Conservation (phyloP, 2,113 vertebrate species). For the Varanus salvator region DNA sequence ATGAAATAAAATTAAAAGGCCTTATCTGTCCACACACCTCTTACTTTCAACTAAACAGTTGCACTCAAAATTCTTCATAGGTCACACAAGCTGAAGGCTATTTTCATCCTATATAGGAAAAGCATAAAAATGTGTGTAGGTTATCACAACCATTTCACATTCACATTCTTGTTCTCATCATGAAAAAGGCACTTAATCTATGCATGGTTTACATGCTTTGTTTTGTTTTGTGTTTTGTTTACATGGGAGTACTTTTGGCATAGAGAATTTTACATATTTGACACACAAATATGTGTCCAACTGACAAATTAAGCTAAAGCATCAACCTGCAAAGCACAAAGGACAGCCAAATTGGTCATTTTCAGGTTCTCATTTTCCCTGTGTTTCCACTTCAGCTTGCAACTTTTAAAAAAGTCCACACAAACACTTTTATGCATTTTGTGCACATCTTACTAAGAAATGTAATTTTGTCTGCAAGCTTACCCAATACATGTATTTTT, state of each 20-base stretch:
- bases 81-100: not conserved
- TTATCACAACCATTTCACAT: not conserved
- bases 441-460: too few relatives aligned
- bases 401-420: too few relatives aligned
- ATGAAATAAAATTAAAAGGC: not conserved
- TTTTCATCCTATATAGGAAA: not conserved
- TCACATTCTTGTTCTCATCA: not conserved
- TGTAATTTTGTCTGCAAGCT: too few relatives aligned
- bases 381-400: too few relatives aligned
- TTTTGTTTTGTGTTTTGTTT: too few relatives aligned
- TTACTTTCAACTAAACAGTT: not conserved
- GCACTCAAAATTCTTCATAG: not conserved
- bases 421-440: too few relatives aligned
- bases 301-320: not conserved
- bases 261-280: not conserved
- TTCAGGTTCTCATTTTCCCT: too few relatives aligned
- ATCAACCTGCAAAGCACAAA: not conserved
- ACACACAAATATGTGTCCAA: not conserved
- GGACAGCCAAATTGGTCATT: too few relatives aligned
- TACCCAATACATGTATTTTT: too few relatives aligned
- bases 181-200: not conserved
- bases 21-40: not conserved
- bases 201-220: not conserved
- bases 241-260: too few relatives aligned
- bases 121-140: not conserved